These are phyloP conservation scores for Brachystomella parvula DNA, from an alignment of 1,140 invertebrate species.

Conservation along the genomic window DNA sequence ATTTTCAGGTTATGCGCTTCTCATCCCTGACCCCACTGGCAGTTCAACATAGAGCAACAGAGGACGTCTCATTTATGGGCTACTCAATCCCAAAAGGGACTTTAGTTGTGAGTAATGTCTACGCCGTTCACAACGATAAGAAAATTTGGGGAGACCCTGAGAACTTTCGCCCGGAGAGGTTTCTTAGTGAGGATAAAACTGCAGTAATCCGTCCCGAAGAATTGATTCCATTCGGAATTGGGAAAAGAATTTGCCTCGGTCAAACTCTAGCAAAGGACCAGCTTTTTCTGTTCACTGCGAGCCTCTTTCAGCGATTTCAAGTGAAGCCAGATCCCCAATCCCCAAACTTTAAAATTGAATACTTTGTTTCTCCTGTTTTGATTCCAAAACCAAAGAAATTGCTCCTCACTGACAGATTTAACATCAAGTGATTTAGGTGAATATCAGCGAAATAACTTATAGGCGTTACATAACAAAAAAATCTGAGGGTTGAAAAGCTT, in stretches of 20 bases:
- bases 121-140: not conserved
- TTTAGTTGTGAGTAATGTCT: not conserved
- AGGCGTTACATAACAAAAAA: too few species aligned
- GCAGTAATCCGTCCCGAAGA: constrained; percentile 8
- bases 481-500: too few species aligned
- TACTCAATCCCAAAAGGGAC: not conserved
- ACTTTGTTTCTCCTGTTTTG: not conserved
- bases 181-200: constrained; percentile 52
- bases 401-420: too few species aligned
- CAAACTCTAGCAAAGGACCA: constrained; percentile 26
- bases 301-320: constrained; percentile 26
- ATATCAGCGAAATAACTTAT: too few species aligned
- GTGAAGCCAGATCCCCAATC: constrained; percentile 10
- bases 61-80: not conserved
- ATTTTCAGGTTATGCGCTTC: not conserved
- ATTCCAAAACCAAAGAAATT: constrained; percentile 1
- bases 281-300: constrained; percentile 19
- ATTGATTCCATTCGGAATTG: constrained; percentile 12
- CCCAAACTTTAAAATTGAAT: constrained; percentile 7
- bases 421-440: too few species aligned
- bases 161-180: constrained; percentile 54
- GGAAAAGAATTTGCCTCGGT: constrained; percentile 26
- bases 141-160: constrained; percentile 12
- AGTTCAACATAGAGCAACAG: not conserved
- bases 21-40: not conserved